These are phyloP conservation scores for Pterois miles DNA, from an alignment of 2,797 vertebrate species.

Conservation along the genomic window DNA sequence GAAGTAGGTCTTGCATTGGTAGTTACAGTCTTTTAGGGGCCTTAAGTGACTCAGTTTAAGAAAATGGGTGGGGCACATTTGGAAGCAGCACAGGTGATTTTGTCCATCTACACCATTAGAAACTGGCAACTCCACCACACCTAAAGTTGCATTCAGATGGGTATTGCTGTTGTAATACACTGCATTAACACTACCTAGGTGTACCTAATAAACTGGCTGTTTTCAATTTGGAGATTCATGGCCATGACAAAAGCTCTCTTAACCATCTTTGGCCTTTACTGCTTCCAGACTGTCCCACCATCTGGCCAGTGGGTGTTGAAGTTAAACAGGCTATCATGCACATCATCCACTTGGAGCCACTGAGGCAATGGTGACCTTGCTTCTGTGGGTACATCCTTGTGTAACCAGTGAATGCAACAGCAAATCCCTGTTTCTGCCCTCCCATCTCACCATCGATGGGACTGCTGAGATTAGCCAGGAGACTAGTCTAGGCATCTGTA, in stretches of 20 bases:
- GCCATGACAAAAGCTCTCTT: background rate
- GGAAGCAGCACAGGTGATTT: background rate
- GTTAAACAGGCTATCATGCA: background rate
- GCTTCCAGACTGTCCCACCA: conserved; percentile 32
- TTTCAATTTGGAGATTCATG: background rate
- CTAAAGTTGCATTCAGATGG: background rate
- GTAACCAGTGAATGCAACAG: background rate
- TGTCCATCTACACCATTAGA: conserved; percentile 1
- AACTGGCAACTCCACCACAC: background rate
- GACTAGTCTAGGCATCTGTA: background rate
- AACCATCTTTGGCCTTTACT: conserved; percentile 16
- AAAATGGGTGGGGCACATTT: background rate
- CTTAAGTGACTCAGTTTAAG: background rate
- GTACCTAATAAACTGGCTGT: background rate
- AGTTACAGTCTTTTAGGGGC: background rate
- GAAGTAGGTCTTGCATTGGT: background rate
- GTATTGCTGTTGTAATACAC: background rate
- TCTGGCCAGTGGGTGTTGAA: conserved; percentile 24
- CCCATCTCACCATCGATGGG: background rate
- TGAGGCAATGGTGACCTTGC: background rate
- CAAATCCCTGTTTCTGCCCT: background rate
- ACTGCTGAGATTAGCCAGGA: background rate
- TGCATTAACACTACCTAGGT: background rate
- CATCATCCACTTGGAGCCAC: background rate
- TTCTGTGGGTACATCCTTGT: background rate